These are phyloP conservation scores for Drosophila kokeensis DNA, from an alignment of 2,888 invertebrate species.

Conservation along the genomic window DNA sequence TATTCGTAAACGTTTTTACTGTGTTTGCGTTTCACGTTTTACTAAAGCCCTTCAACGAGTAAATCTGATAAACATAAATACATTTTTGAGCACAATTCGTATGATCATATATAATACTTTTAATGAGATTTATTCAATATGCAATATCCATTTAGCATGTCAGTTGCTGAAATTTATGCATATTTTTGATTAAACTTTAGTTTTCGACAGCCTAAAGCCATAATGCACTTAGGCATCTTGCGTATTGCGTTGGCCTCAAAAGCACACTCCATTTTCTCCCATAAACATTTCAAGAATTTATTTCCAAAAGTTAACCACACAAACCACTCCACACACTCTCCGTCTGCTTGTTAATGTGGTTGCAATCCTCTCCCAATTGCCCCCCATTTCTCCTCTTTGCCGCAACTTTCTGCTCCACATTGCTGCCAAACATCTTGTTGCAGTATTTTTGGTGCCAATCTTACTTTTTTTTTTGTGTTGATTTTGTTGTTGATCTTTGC, in stretches of 20 bases:
- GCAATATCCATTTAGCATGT: not conserved
- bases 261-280: conserved; percentile 42
- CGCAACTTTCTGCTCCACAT: conserved; percentile 47
- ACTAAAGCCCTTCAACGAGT: not conserved
- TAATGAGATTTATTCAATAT: not conserved
- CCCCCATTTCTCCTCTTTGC: not conserved
- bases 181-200: not conserved
- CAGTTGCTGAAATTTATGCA: not conserved
- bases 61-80: not conserved
- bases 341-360: conserved; percentile 31
- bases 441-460: conserved; percentile 62
- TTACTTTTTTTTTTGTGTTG: conserved; percentile 38
- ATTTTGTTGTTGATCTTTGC: conserved; percentile 6
- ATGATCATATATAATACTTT: not conserved
- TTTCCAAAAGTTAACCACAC: conserved; percentile 29
- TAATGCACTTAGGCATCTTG: conserved; percentile 30
- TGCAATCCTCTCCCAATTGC: not conserved
- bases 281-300: conserved; percentile 44
- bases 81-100: not conserved
- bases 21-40: not conserved
- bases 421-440: conserved; percentile 49
- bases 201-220: conserved; percentile 1
- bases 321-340: conserved; percentile 17
- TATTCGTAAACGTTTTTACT: not conserved
- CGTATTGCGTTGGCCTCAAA: conserved; percentile 15